These are phyloP conservation scores for Oreochromis mossambicus DNA, from an alignment of 2,797 vertebrate species.

Conservation along the genomic window DNA sequence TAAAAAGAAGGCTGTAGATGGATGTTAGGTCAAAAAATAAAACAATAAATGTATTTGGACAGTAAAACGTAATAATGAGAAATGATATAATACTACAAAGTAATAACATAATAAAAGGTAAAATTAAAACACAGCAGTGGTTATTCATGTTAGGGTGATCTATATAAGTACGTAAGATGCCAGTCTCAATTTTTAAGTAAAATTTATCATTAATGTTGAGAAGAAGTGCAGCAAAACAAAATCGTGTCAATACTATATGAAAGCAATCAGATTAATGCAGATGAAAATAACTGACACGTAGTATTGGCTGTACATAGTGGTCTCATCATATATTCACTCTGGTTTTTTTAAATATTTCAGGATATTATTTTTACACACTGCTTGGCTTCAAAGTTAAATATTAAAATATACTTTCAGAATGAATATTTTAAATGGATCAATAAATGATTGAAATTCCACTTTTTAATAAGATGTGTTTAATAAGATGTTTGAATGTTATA, in stretches of 20 bases:
- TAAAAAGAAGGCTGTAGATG: neutral
- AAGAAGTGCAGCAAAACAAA: neutral
- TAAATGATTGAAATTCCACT: neutral
- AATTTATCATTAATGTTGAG: neutral
- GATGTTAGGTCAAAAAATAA: slow-evolving; percentile 26
- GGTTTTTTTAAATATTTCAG: neutral
- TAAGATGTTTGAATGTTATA: neutral
- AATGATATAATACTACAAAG: neutral
- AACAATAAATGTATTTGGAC: neutral
- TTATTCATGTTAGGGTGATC: neutral
- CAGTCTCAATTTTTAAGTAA: neutral
- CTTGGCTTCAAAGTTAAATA: neutral
- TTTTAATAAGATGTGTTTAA: too few species aligned
- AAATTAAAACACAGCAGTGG: neutral
- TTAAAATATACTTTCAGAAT: neutral
- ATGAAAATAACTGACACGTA: neutral
- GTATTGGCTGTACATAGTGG: neutral
- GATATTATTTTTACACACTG: neutral
- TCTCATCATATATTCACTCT: neutral
- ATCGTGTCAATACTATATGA: neutral
- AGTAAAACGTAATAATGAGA: neutral
- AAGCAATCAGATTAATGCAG: neutral
- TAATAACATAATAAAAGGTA: neutral
- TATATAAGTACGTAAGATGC: neutral
- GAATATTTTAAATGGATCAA: neutral